Conservation (phyloP, 2,888 invertebrate genomes). For the Hypselothyrea guttata region DNA sequence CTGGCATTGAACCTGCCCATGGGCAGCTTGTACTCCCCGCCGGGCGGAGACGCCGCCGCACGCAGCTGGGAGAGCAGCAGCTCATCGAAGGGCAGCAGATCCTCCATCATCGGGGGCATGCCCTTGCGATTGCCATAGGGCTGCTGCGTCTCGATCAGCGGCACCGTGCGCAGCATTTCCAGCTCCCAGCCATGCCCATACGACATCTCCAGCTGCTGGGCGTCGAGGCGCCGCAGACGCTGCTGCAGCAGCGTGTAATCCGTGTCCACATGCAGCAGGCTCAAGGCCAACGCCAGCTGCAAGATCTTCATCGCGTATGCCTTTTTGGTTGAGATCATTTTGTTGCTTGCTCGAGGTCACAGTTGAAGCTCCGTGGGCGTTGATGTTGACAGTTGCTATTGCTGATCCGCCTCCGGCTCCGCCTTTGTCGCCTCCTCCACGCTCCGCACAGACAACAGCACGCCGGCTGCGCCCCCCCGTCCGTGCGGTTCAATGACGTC, state of each 20-base stretch:
- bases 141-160: constrained; percentile 78
- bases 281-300: constrained; percentile 90
- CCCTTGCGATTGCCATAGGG: constrained; percentile 81
- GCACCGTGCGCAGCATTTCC: constrained; percentile 81
- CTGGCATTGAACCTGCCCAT: constrained; percentile 82
- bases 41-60: not conserved
- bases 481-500: constrained; percentile 70
- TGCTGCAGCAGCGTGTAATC: constrained; percentile 86
- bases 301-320: constrained; percentile 91
- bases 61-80: constrained; percentile 81
- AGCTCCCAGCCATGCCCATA: constrained; percentile 82
- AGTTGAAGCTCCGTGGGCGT: constrained; percentile 25
- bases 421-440: constrained; percentile 24
- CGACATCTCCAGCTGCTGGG: constrained; percentile 78
- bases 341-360: constrained; percentile 46
- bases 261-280: constrained; percentile 90
- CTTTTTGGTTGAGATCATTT: constrained; percentile 92
- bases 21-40: constrained; percentile 50
- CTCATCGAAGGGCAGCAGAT: constrained; percentile 85
- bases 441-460: constrained; percentile 61
- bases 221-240: constrained; percentile 83
- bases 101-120: constrained; percentile 82
- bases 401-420: constrained; percentile 35
- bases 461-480: constrained; percentile 58
- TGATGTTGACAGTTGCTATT: constrained; percentile 13